Conservation (phyloP, 2,797 vertebrate species). For the Benthosema pterotum region DNA sequence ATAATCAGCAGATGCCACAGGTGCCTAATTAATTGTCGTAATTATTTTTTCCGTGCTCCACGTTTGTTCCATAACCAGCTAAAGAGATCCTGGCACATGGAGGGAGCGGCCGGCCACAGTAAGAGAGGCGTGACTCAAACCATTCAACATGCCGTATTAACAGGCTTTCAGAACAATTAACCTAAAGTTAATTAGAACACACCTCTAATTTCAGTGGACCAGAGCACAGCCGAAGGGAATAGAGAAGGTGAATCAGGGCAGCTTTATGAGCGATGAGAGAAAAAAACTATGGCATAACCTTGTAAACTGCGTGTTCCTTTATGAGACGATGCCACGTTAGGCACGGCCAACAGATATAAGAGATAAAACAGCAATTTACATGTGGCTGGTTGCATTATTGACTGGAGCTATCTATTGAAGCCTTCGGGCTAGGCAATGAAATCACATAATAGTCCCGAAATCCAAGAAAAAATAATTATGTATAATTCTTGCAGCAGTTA, state of each 20-base stretch:
- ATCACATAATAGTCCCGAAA: too few relatives aligned
- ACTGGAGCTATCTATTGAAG: too few relatives aligned
- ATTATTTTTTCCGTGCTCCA: constrained; percentile 20
- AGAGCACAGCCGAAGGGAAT: constrained; percentile 15
- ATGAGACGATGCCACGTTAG: not conserved
- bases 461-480: too few relatives aligned
- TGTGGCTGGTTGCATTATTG: too few relatives aligned
- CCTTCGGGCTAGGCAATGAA: too few relatives aligned
- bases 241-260: constrained; percentile 12
- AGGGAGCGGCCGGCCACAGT: constrained; percentile 12
- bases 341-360: constrained; percentile 5
- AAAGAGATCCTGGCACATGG: constrained; percentile 10
- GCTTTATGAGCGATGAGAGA: constrained; percentile 26
- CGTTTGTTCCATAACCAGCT: constrained; percentile 21
- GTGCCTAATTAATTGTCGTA: constrained; percentile 22
- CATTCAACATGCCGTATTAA: constrained; percentile 11
- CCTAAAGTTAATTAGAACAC: constrained; percentile 46
- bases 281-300: constrained; percentile 15
- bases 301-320: not conserved
- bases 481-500: too few relatives aligned
- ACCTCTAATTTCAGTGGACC: constrained; percentile 34
- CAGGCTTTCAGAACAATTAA: constrained; percentile 51
- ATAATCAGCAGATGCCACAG: constrained; percentile 22
- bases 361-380: too few relatives aligned
- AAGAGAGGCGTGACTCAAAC: constrained; percentile 16